A percentile compares a stretch with the other conserved stretches of the same genome.
phyloP scores from a whole-genome alignment of 2,888 invertebrate species.

The Metacarcinus magister region DNA sequence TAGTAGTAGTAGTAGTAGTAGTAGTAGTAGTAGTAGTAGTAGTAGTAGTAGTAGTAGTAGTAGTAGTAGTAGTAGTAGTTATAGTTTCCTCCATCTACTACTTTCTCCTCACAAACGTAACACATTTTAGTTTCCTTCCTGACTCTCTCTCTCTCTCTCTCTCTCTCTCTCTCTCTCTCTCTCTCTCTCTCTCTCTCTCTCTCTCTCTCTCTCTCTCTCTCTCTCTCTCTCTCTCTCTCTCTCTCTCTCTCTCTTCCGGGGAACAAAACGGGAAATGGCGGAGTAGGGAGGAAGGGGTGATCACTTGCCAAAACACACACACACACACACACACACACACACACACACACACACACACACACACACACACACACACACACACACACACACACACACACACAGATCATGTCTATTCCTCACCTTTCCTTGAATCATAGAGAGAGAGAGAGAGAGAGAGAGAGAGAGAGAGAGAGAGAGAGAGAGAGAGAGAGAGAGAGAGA shows the following conservation, averaged over 20 bases:
- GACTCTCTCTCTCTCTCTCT: too few relatives aligned
- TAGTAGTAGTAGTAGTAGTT: neutral
- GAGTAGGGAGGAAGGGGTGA: neutral
- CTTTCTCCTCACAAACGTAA: neutral
- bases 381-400: slow-evolving; percentile 55
- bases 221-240: neutral
- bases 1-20: neutral
- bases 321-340: slow-evolving; percentile 44
- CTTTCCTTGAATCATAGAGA: neutral
- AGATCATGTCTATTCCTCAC: neutral
- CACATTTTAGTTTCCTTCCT: neutral
- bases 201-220: neutral
- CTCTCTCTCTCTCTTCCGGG: neutral
- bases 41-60: neutral
- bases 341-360: slow-evolving; percentile 55
- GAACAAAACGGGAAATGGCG: neutral
- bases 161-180: neutral
- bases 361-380: slow-evolving; percentile 57
- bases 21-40: neutral
- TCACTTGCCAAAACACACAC: neutral
- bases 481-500: slow-evolving; percentile 41
- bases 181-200: neutral
- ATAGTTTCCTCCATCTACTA: neutral
- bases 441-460: slow-evolving; percentile 37
- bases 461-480: slow-evolving; percentile 27